Evolutionary conservation across 2,888 invertebrate genomes (phyloP), one percentile per base, ranked within the genome.

Genomic region (Melieria crassipennis): DNA sequence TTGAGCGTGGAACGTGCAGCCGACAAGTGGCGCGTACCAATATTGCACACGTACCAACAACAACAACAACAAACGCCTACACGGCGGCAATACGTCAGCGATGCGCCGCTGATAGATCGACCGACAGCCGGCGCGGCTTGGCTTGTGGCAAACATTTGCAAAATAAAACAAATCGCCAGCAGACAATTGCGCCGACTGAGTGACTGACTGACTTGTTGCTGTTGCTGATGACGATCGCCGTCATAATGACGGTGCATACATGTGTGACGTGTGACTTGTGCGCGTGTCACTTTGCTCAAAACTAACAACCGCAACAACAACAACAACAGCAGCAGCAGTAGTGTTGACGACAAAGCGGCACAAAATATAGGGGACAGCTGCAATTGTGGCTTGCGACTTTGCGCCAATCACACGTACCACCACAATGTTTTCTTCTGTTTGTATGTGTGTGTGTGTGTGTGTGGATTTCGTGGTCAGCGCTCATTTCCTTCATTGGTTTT

Each of bases 361-460:
- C 43, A 63, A 50, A 64, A 70, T 75, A 67, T 78, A 71, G 74
- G 77, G 78, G 76, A 73, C 78, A 78, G 78, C 78, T 78, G 78
- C 78, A 78, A 77, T 69, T 73, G 73, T 48, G 42, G 46, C 55
- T 30, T 30, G 30, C 55, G 56, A n/a, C 56, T 56, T 30, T 61
- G 62, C 52, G 11, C 52, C 3, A 72, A 71, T 65, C 57, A 69
- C 62, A 64, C 65, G 63, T 67, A 50, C 65, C 61, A 52, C 64
- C 56, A 57, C 45, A 61, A 30, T 30, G 9, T 52, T 52, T 52
- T 4, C 13, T 52, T 52, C 9, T 52, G 13, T 13, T 5, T 7
- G 52, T 52, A 52, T 52, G 52, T 52, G 52, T 61, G 6, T 9
- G 2, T 13, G 52, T 13, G 13, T 9, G 50, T 50, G 50, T 50